These are phyloP conservation scores for Hemicordylus capensis DNA, from an alignment of 2,113 vertebrate species.

Conservation along the genomic window DNA sequence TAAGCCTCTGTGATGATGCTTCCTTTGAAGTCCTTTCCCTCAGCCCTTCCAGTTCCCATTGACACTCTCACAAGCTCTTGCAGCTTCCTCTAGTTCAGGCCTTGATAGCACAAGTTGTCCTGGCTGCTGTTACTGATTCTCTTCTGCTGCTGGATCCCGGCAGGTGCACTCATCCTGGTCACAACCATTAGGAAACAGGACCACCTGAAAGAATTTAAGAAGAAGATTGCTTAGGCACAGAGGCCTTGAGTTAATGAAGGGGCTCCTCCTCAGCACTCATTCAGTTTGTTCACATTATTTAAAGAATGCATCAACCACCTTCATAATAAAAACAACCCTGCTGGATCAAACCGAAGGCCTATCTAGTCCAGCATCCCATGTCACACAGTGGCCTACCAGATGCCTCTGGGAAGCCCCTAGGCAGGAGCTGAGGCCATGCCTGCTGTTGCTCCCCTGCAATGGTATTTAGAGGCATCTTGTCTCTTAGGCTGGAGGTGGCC, in stretches of 20 bases:
- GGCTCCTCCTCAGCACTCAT: neutral
- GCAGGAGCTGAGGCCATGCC: too few species aligned
- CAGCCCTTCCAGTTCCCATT: neutral
- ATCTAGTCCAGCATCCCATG: too few species aligned
- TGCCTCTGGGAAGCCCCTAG: too few species aligned
- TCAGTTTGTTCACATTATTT: neutral
- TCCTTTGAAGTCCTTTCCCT: neutral
- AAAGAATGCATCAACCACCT: neutral
- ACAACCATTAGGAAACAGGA: conserved; percentile 93
- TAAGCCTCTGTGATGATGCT: neutral
- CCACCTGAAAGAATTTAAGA: conserved; percentile 78
- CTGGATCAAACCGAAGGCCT: too few species aligned
- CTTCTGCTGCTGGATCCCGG: conserved; percentile 91
- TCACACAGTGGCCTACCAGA: too few species aligned
- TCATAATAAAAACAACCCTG: too few species aligned
- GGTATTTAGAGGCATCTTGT: too few species aligned
- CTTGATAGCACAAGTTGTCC: conserved; percentile 29
- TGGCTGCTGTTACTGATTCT: conserved; percentile 80
- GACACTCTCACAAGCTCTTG: neutral
- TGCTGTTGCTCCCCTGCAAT: too few species aligned
- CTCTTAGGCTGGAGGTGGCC: too few species aligned
- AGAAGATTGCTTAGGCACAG: neutral
- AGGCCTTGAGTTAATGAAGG: neutral
- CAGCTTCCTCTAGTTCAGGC: conserved; percentile 29
- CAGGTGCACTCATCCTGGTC: conserved; percentile 94